Evolutionary conservation across 2,797 vertebrate species (phyloP), one percentile per base, ranked within the genome.

Genomic region (Leptodactylus fallax): DNA sequence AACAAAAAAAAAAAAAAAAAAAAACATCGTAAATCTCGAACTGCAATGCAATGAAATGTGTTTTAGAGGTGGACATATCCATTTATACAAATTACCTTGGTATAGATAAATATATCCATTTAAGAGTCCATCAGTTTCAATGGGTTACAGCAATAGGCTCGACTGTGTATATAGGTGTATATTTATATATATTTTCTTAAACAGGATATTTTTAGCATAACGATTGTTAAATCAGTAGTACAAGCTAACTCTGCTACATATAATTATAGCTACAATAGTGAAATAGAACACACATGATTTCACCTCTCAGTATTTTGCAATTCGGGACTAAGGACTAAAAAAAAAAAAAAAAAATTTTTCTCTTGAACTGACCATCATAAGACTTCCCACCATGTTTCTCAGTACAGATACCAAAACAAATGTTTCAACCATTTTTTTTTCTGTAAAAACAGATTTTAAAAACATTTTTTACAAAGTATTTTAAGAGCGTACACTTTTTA

Each of bases 171-270:
- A 85, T 85, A 77, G 14, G 69, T 67, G 61, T 77, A 85, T 89
- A 85, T 85, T 76, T 81, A 80, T 93, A 91, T 93, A 92, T 92
- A 92, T 93, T 53, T 94, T 88, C 90, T 93, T 91, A 93, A 89
- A 95, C 94, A 95, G 94, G 94, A 94, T 93, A 95, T 91, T 95
- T n/a, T 96, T 93, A 96, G 95, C 95, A 95, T 94, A 95, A 93
- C 92, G 95, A 95, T 92, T 96, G 95, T 97, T 96, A 96, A 97
- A 95, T 97, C 96, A 97, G 97, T 97, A 96, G 96, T 97, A 96
- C 95, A 96, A 95, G 95, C 96, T 96, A 96, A 96, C 94, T 96
- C 95, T 96, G 95, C 93, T 96, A 96, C 97, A 97, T 95, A 85
- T 85, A 58, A 69, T 72, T 92, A 92, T 94, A 96, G 95, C 96